A percentile compares a stretch with the other conserved stretches of the same genome.
These are phyloP conservation scores for Bembecia ichneumoniformis DNA, from an alignment of 2,888 invertebrate genomes.

Conservation along the genomic window DNA sequence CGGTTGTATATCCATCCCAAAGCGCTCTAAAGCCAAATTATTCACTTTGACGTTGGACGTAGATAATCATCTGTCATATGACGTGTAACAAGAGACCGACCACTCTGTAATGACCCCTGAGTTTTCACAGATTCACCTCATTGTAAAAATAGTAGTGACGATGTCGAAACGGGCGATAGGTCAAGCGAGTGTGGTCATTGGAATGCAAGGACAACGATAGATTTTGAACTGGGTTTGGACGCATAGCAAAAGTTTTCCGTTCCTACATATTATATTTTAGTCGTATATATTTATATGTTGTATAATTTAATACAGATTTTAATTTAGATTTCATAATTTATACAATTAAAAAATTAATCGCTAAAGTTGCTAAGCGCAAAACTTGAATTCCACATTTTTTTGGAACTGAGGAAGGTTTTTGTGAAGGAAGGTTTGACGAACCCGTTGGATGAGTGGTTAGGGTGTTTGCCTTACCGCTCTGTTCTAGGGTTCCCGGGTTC, in stretches of 20 bases:
- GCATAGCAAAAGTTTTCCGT: slow-evolving; percentile 19
- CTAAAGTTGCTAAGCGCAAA: too few relatives aligned
- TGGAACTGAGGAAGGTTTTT: too few relatives aligned
- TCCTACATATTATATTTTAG: too few relatives aligned
- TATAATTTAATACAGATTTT: too few relatives aligned
- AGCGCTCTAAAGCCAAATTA: slow-evolving; percentile 61
- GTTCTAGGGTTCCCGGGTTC: too few relatives aligned
- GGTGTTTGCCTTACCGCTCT: too few relatives aligned
- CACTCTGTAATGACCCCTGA: slow-evolving; percentile 31
- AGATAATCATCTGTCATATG: slow-evolving; percentile 71
- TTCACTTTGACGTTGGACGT: slow-evolving; percentile 66
- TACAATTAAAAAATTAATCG: too few relatives aligned
- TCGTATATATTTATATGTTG: too few relatives aligned
- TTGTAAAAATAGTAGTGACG: slow-evolving; percentile 7
- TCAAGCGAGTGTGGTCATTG: slow-evolving; percentile 30
- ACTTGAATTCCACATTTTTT: too few relatives aligned
- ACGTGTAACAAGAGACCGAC: slow-evolving; percentile 41
- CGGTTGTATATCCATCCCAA: background rate
- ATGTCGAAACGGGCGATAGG: slow-evolving; percentile 15
- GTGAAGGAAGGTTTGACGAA: too few relatives aligned
- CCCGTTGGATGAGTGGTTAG: too few relatives aligned
- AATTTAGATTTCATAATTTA: too few relatives aligned
- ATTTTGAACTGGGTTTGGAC: slow-evolving; percentile 49
- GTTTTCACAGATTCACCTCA: slow-evolving; percentile 19
- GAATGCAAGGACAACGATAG: slow-evolving; percentile 40